Percentiles rank a stretch among this genome's conserved stretches.
These are phyloP conservation scores for Helicolenus hilgendorfi DNA, from an alignment of 2,797 vertebrate species.

Conservation along the genomic window DNA sequence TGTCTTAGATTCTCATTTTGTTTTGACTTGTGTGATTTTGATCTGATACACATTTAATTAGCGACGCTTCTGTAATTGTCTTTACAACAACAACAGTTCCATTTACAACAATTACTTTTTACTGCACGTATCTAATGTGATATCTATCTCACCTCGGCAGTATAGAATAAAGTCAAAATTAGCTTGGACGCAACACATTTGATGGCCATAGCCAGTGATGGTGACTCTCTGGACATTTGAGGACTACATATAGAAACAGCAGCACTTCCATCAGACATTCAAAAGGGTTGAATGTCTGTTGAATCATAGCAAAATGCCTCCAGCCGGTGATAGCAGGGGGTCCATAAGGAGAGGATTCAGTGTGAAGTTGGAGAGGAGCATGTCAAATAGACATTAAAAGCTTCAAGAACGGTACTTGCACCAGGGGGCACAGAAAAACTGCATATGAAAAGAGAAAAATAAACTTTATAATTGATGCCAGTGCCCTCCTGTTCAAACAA, in stretches of 20 bases:
- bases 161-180: background rate
- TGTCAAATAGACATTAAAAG: constrained; percentile 69
- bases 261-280: constrained; percentile 1
- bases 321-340: constrained; percentile 55
- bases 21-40: too few species aligned
- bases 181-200: background rate
- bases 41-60: background rate
- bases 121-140: background rate
- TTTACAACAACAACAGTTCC: background rate
- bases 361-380: constrained; percentile 45
- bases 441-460: constrained; percentile 6
- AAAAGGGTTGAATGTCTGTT: background rate
- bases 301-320: constrained; percentile 46
- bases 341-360: constrained; percentile 37
- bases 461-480: constrained; percentile 50
- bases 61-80: too few species aligned
- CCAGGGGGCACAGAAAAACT: constrained; percentile 30
- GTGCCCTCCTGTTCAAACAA: constrained; percentile 48
- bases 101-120: background rate
- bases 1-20: too few species aligned
- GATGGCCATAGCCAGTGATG: background rate
- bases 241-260: background rate
- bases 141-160: background rate
- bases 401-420: constrained; percentile 34
- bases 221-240: background rate